phyloP scores from a whole-genome alignment of 1,140 invertebrate genomes.

The Latrodectus geometricus region DNA sequence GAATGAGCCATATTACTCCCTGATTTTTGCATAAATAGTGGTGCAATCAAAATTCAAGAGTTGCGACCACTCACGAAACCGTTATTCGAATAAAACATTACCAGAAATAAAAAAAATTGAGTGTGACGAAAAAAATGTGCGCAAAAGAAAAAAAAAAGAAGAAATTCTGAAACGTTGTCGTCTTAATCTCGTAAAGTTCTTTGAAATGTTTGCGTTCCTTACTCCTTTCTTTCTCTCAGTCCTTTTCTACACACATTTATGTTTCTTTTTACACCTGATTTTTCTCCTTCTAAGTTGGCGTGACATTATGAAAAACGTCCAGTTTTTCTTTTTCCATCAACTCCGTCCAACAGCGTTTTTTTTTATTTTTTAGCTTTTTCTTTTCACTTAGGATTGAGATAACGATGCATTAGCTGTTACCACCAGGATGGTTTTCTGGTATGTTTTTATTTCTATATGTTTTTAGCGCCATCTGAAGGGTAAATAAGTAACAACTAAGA shows the following conservation, averaged over 20 bases:
- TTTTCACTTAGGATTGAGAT: neutral
- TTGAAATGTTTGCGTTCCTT: constrained; percentile 27
- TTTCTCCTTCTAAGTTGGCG: constrained; percentile 3
- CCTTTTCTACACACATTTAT: neutral
- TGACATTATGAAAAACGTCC: constrained; percentile 12
- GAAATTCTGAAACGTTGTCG: constrained; percentile 32
- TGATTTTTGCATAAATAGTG: constrained; percentile 29
- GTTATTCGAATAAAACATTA: constrained; percentile 44
- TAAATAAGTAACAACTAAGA: too few relatives aligned
- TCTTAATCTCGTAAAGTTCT: constrained; percentile 32
- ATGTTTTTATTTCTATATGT: too few relatives aligned
- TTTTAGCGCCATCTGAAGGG: too few relatives aligned
- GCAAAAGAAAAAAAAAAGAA: constrained; percentile 15
- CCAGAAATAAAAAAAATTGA: neutral
- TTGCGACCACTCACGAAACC: neutral
- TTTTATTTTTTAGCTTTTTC: neutral
- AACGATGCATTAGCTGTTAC: neutral
- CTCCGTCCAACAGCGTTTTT: neutral
- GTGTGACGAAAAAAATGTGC: neutral
- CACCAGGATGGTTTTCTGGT: too few relatives aligned
- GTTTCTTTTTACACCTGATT: constrained; percentile 27
- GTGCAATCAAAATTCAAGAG: constrained; percentile 31
- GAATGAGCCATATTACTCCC: constrained; percentile 22
- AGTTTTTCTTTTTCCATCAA: neutral
- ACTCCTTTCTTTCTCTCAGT: neutral